Base-by-base conservation (phyloP, 2,888 invertebrate species). In the Dicycla oo region DNA sequence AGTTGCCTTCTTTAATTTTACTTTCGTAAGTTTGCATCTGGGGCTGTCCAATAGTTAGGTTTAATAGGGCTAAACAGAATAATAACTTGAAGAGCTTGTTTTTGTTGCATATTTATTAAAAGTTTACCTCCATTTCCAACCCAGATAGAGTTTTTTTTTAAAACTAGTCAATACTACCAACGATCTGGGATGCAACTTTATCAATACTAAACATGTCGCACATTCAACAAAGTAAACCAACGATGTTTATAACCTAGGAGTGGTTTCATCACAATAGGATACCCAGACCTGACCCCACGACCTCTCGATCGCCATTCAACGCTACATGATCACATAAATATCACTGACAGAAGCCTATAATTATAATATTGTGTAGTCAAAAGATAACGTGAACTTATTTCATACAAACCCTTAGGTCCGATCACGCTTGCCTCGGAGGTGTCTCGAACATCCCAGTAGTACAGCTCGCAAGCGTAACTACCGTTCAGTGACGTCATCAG, bases 401-500 rank as follows among this genome's bases (percentile, higher is more conserved):
- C 63, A 65, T 67, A 74, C 45, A 70, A 78, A 74, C 79, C 74
- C 69, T 73, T 65, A 63, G 73, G 53, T 74, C 53, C n/a, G 69
- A 73, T 83, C 81, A 79, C 78, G 80, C 66, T 80, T 81, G 77
- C 77, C 73, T 79, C 74, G 71, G 49, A 84, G 84, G 77, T 81
- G 73, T 84, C 81, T 86, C 75, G 73, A 65, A 62, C 82, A 89
- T 88, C 87, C 87, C 86, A 85, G 86, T 82, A 87, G 87, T 84
- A 86, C 86, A 81, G 78, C 84, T 80, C 75, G 81, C 81, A 88
- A n/a, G n/a, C n/a, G n/a, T n/a, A n/a, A 89, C 92, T 92, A 93
- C 93, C 92, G 94, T 94, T 92, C 90, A 68, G 73, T 94, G 93
- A 94, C 94, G 95, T 94, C 94, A 94, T 76, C 67, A 78, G 89